A percentile compares a stretch with the other conserved stretches of the same genome.
Evolutionary conservation across 2,113 vertebrate genomes (phyloP).

Genomic region (Butorides virescens): DNA sequence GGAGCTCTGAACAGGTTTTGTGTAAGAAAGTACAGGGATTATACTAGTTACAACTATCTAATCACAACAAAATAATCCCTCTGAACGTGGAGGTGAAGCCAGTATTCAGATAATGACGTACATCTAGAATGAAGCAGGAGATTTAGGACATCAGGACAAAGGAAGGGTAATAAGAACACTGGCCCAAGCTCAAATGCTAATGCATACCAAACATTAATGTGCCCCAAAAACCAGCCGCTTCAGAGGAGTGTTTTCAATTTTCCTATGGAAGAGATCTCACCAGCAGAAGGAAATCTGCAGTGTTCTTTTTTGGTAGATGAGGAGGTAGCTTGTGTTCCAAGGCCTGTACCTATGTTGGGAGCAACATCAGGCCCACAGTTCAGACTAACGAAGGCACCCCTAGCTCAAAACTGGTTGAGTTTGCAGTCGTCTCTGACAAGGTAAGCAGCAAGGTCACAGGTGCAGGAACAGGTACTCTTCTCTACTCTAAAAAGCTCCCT

Average conservation of each 20-base stretch:
- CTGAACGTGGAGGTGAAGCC: neutral
- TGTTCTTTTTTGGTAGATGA: neutral
- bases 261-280: neutral
- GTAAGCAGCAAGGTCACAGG: neutral
- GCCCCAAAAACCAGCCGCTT: neutral
- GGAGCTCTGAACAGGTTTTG: neutral
- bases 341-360: neutral
- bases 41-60: neutral
- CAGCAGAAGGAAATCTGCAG: neutral
- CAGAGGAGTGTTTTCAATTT: neutral
- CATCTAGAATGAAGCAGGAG: neutral
- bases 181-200: neutral
- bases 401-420: neutral
- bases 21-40: neutral
- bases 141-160: neutral
- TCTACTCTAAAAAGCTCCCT: neutral
- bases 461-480: neutral
- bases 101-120: neutral
- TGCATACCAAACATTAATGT: neutral
- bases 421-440: rapidly evolving
- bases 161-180: neutral
- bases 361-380: neutral
- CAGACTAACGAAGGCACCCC: neutral
- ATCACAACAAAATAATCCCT: constrained; percentile 26
- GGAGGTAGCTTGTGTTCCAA: neutral